A percentile compares a stretch with the other conserved stretches of the same genome.
Conservation (phyloP, 2,888 invertebrate species). For the Agrochola lota region DNA sequence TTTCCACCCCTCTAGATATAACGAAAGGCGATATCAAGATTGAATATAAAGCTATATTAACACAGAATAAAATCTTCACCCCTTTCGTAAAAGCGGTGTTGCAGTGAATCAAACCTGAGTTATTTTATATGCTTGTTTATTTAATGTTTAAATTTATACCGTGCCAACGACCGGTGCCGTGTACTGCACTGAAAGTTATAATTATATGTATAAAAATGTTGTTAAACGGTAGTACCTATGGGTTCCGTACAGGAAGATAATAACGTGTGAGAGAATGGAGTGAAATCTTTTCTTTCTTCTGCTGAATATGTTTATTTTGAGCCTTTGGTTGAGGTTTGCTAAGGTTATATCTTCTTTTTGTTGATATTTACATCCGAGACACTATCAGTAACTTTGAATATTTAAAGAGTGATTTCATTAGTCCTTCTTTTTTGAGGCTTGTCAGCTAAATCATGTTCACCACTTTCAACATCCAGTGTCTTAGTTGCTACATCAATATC, state of each 20-base stretch:
- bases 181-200: slow-evolving; percentile 70
- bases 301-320: not conserved
- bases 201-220: slow-evolving; percentile 67
- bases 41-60: slow-evolving; percentile 47
- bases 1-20: slow-evolving; percentile 26
- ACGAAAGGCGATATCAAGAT: slow-evolving; percentile 41
- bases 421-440: not conserved
- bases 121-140: slow-evolving; percentile 88
- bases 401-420: not conserved
- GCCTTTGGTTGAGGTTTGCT: not conserved
- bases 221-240: slow-evolving; percentile 34
- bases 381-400: not conserved
- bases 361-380: not conserved
- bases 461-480: not conserved
- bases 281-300: not conserved
- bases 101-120: slow-evolving; percentile 83
- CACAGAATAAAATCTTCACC: slow-evolving; percentile 69
- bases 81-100: slow-evolving; percentile 71
- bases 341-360: not conserved
- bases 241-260: slow-evolving; percentile 37
- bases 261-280: not conserved
- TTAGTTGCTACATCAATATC: not conserved
- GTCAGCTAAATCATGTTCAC: not conserved
- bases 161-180: slow-evolving; percentile 83
- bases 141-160: slow-evolving; percentile 89